phyloP scores from a whole-genome alignment of 2,113 vertebrate species.

The Arothron firmamentum region DNA sequence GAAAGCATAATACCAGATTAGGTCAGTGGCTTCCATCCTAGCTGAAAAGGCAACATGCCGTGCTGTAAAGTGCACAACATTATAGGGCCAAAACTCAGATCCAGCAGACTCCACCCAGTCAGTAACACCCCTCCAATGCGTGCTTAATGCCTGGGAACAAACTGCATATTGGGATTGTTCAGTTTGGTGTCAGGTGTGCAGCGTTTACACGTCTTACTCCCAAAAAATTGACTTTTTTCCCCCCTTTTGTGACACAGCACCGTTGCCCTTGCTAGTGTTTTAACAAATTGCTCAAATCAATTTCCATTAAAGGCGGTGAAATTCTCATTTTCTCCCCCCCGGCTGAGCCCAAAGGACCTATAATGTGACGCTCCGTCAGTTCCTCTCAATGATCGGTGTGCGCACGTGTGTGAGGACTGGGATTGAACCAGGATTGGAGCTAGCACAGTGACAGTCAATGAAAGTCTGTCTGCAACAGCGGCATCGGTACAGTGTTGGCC shows the following conservation, averaged over 20 bases:
- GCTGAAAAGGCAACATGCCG: conserved; percentile 51
- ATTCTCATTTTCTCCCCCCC: conserved; percentile 23
- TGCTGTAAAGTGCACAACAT: conserved; percentile 48
- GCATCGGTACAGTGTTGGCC: conserved; percentile 14
- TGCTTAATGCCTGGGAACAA: conserved; percentile 55
- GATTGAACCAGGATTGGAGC: conserved; percentile 39
- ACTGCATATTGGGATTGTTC: conserved; percentile 39
- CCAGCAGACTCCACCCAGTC: conserved; percentile 21
- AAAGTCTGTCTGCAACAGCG: conserved; percentile 15
- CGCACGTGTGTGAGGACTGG: conserved; percentile 3
- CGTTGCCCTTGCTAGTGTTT: conserved; percentile 33
- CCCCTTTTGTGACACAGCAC: conserved; percentile 31
- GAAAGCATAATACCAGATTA: conserved; percentile 65
- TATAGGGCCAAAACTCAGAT: conserved; percentile 29
- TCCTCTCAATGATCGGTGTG: conserved; percentile 12
- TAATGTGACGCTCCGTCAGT: conserved; percentile 30
- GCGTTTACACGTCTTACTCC: conserved; percentile 11
- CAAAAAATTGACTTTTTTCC: conserved; percentile 15
- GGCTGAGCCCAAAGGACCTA: conserved; percentile 26
- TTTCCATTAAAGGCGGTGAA: conserved; percentile 40
- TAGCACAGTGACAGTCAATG: conserved; percentile 25
- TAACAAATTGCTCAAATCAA: conserved; percentile 51
- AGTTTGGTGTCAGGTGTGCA: conserved; percentile 21
- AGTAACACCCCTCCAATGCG: conserved; percentile 26
- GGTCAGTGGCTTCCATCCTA: conserved; percentile 56